These are phyloP conservation scores for Athalia rosae DNA, from an alignment of 2,888 invertebrate genomes.

Conservation along the genomic window DNA sequence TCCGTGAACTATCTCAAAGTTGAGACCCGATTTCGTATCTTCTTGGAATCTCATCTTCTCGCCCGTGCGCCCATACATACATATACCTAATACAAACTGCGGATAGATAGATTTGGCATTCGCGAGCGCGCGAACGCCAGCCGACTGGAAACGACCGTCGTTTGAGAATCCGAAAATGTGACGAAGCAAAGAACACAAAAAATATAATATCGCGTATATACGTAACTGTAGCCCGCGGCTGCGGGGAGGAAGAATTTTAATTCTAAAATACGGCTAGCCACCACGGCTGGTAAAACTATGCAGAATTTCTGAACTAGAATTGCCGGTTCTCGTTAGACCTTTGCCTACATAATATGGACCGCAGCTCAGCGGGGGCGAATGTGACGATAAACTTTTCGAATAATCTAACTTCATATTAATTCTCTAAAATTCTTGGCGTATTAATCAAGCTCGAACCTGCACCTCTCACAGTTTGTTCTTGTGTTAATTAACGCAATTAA, in stretches of 20 bases:
- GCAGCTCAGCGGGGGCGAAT: not conserved
- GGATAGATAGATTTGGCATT: no score
- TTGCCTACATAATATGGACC: not conserved
- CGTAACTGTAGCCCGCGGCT: not conserved
- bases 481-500: slow-evolving; percentile 32
- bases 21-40: not conserved
- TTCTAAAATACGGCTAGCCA: not conserved
- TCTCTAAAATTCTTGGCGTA: slow-evolving; percentile 22
- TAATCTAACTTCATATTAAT: slow-evolving; percentile 28
- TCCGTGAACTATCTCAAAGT: not conserved
- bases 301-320: not conserved
- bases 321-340: slow-evolving; percentile 8
- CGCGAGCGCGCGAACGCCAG: no score
- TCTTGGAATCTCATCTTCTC: no score
- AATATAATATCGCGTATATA: no score
- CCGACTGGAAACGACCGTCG: no score
- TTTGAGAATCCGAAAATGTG: not conserved
- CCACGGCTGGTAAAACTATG: not conserved
- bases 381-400: slow-evolving; percentile 20
- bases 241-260: slow-evolving; percentile 20
- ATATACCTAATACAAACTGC: no score
- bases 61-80: no score
- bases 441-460: not conserved
- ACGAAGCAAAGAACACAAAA: not conserved
- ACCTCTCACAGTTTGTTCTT: slow-evolving; percentile 14